Percentiles rank a stretch among this genome's conserved stretches.
Conservation (phyloP, 2,113 vertebrate genomes). For the Rhea pennata region DNA sequence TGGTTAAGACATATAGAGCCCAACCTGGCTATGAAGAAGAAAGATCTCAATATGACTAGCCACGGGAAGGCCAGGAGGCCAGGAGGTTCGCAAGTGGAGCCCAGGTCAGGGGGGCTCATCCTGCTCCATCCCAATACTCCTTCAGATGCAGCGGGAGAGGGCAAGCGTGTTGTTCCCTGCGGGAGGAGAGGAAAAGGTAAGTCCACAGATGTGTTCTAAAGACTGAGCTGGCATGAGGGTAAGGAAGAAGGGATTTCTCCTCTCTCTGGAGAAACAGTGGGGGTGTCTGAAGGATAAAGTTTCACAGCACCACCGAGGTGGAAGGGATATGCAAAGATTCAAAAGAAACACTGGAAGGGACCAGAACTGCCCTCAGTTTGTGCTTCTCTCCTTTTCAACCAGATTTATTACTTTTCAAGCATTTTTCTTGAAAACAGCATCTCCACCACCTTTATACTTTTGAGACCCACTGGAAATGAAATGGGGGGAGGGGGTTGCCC, state of each 20-base stretch:
- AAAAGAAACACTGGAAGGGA: not conserved
- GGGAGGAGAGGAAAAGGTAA: not conserved
- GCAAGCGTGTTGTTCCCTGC: not conserved
- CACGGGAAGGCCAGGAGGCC: not conserved
- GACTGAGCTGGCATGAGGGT: not conserved
- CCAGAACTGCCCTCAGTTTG: not conserved
- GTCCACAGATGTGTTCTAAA: not conserved
- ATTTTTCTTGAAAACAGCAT: not conserved
- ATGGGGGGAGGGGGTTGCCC: no score
- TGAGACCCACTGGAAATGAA: not conserved
- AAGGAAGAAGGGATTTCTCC: not conserved
- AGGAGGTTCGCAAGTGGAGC: not conserved
- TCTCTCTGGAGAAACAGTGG: not conserved
- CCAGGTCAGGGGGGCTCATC: not conserved
- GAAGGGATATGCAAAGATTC: not conserved
- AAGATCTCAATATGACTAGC: constrained; percentile 42
- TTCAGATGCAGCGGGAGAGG: not conserved
- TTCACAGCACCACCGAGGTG: not conserved
- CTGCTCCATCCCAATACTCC: not conserved
- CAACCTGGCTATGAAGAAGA: constrained; percentile 46
- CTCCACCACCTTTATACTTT: no score
- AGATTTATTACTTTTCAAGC: no score
- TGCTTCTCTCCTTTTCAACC: not conserved
- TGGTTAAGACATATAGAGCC: constrained; percentile 71
- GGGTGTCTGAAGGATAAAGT: not conserved